Base-by-base conservation (phyloP, 1,140 invertebrate genomes). In the Phocides pigmalion region DNA sequence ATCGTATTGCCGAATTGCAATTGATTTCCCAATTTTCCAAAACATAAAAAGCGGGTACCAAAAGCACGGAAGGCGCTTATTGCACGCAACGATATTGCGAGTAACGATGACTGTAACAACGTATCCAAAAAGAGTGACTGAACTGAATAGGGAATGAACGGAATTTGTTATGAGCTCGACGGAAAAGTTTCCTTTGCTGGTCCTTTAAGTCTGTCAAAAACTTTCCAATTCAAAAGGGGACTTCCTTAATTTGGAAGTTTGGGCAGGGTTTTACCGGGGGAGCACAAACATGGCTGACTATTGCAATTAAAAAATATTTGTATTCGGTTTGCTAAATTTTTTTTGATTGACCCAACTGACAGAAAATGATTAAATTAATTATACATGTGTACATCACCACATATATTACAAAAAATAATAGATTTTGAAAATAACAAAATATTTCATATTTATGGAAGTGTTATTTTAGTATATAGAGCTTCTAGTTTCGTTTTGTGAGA, bases 1-100 rank as follows among this genome's bases (percentile, higher is more conserved):
- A 54, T 16, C 15, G 25, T 16, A 42, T 22, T 41, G 6, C 46
- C 20, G n/a, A 58, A 19, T 44, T 20, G 19, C 42, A 61, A 61
- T 61, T 37, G 56, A 61, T 61, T 61, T 49, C 56, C 56, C 56
- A 61, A 61, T 61, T 61, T 61, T 15, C 16, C 44, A 17, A 35
- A 44, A 22, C 56, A 46, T 37, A 61, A 61, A 61, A 61, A 61
- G 15, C 49, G 44, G 22, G n/a, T 35, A 15, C 16, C 9, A 42
- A 17, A 32, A 37, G 8, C 56, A 61, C 56, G 56, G 15, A 61
- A 47, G 32, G 56, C 12, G 56, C 42, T 20, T 25, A 17, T 12
- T 59, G 42, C 56, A 59, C 56, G 56, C 56, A 59, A 59, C 37
- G n/a, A n/a, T n/a, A n/a, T 51, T 32, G 54, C 54, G 20, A 59